Percentiles rank a stretch among this genome's conserved stretches.
Conservation (phyloP, 2,797 vertebrate species). For the Eupleurogrammus muticus region DNA sequence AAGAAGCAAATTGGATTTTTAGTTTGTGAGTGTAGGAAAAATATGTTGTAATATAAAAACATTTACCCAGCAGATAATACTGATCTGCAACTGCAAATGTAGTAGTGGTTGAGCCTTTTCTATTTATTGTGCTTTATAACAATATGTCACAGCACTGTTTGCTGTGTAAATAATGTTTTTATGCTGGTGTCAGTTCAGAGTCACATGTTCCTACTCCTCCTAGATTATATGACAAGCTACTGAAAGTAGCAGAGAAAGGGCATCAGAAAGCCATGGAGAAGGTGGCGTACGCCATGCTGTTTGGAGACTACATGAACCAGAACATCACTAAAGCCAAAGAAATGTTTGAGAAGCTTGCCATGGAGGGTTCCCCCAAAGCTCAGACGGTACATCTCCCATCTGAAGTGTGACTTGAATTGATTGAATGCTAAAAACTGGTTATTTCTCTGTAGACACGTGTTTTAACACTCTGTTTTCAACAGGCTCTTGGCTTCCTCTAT, state of each 20-base stretch:
- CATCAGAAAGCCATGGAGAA: conserved; percentile 96
- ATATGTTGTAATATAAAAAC: no score
- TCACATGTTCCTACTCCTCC: conserved; percentile 15
- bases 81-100: neutral
- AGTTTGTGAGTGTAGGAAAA: no score
- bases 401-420: neutral
- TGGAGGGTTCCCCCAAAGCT: conserved; percentile 95
- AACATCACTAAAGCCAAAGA: conserved; percentile 90
- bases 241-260: conserved; percentile 91
- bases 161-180: conserved; percentile 22
- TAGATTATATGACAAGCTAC: conserved; percentile 92
- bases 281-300: conserved; percentile 94
- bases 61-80: neutral
- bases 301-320: conserved; percentile 94
- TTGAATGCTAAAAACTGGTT: neutral
- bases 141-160: conserved; percentile 9
- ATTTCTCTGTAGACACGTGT: neutral
- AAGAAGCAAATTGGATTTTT: neutral
- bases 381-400: conserved; percentile 87
- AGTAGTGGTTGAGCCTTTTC: neutral
- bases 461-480: conserved; percentile 26
- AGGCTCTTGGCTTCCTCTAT: conserved; percentile 98
- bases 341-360: conserved; percentile 92
- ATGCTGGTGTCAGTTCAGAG: neutral
- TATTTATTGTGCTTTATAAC: conserved; percentile 8